Evolutionary conservation across 2,113 vertebrate species (phyloP), one percentile per base, ranked within the genome.

Genomic region (Gymnarchus niloticus): DNA sequence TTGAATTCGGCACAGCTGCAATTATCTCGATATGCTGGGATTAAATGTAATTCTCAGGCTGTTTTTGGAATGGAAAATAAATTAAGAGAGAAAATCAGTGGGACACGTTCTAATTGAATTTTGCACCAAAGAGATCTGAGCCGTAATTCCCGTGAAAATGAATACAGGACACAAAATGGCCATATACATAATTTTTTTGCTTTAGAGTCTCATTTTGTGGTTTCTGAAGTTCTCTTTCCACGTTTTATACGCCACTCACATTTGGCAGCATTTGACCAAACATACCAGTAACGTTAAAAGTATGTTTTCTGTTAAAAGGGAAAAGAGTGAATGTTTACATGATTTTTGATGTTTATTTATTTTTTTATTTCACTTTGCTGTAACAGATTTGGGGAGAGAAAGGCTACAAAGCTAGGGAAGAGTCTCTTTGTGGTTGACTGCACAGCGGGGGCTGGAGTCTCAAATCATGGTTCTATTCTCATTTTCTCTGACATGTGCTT

Each of bases 61-160:
- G 81, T 76, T 85, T 87, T 88, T 51, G 76, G 54, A 80, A 82
- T 57, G 28, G 54, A 85, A 87, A 88, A 88, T 77, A 88, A 87
- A 89, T 90, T 86, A 87, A 81, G 84, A 86, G 85, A 57, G 73
- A 82, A 87, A 89, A 88, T 90, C 85, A 37, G 78, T 86, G 88
- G 85, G 89, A 88, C 86, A 87, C 78, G 77, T 84, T 88, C 86
- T 87, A 88, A 90, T 85, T 88, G 86, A 89, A 88, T 89, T 89
- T 89, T 69, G 83, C 78, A 85, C 77, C 85, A 84, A 86, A 87
- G 87, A 82, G 87, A 88, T 90, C 89, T 88, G 83, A 54, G 57
- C 21, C 28, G 56, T 76, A 89, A 87, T 82, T 87, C 88, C 80
- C 80, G 25, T 14, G 51, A 25, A 14, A 69, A 73, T 73, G 65